A percentile compares a stretch with the other conserved stretches of the same genome.
These are phyloP conservation scores for Cranoglanis bouderius DNA, from an alignment of 2,113 vertebrate species.

Conservation along the genomic window DNA sequence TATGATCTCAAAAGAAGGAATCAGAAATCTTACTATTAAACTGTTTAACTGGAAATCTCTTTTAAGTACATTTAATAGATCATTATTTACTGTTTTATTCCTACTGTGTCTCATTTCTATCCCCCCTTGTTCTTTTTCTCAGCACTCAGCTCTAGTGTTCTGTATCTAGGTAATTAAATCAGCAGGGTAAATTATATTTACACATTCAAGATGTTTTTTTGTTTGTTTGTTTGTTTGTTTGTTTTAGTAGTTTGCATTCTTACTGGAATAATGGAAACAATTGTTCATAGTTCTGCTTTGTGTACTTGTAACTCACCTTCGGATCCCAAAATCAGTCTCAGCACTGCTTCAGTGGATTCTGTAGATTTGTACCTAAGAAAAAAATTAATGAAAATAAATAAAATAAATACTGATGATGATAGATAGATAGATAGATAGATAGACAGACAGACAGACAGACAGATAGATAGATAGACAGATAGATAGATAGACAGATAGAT, in stretches of 20 bases:
- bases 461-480: too few relatives aligned
- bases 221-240: too few relatives aligned
- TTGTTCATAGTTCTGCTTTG: background rate
- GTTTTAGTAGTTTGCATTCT: background rate
- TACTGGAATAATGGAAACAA: background rate
- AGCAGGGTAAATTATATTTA: slow-evolving; percentile 4
- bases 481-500: background rate
- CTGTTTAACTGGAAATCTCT: background rate
- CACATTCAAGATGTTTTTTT: background rate
- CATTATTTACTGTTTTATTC: background rate
- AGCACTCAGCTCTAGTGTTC: background rate
- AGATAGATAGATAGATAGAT: too few relatives aligned
- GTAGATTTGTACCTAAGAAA: background rate
- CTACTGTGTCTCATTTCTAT: background rate
- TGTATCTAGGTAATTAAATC: slow-evolving; percentile 5
- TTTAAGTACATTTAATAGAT: background rate
- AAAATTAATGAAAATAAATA: background rate
- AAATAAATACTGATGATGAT: background rate
- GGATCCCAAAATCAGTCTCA: background rate
- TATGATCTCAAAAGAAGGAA: background rate
- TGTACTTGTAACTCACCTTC: background rate
- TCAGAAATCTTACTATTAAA: background rate
- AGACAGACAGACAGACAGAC: too few relatives aligned
- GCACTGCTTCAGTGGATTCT: background rate
- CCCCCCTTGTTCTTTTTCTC: background rate